Evolutionary conservation across 2,113 vertebrate genomes (phyloP), one percentile per base, ranked within the genome.

Genomic region (Dascyllus trimaculatus): DNA sequence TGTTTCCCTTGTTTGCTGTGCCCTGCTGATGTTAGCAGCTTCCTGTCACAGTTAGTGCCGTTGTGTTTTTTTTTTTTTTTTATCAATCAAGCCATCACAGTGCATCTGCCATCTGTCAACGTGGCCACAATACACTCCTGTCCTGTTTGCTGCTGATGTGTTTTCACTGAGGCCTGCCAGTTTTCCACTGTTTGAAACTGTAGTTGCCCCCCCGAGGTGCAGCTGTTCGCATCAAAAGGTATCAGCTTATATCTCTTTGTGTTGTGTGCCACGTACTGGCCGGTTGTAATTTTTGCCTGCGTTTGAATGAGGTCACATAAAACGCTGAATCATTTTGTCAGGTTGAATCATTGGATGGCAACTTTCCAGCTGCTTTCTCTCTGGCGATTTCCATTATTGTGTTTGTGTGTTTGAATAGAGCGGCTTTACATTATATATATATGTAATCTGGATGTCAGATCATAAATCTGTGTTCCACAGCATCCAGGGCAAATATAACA

Each of bases 251-350:
- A 71, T 14, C 15, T 24, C 46, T 15, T 35, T 35, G 32, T 35
- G 32, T 9, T 35, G 32, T 29, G 26, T 35, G 7, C 32, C 32
- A 35, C 14, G 35, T 56, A 18, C 26, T 15, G 59, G 22, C 17
- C 64, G 25, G 43, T 77, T 59, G 57, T 46, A 26, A 68, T 32
- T 48, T 77, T 78, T 72, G 80, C 32, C 52, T 1, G 49, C 0
- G 15, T 78, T 69, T 87, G 75, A 89, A 86, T 78, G 71, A 77
- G 86, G 88, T 60, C 84, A 78, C 69, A 35, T 66, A 88, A 89
- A 92, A 75, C 4, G 92, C 92, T 93, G 92, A 91, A 88, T 93
- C 92, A 93, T 84, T 80, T 82, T 78, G 68, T 80, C 81, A 81
- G 71, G 57, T 81, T 76, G 74, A 88, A 89, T 92, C 84, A 87